Conservation (phyloP, 1,140 invertebrate species). For the Pseudomyrmex cubaensis region DNA sequence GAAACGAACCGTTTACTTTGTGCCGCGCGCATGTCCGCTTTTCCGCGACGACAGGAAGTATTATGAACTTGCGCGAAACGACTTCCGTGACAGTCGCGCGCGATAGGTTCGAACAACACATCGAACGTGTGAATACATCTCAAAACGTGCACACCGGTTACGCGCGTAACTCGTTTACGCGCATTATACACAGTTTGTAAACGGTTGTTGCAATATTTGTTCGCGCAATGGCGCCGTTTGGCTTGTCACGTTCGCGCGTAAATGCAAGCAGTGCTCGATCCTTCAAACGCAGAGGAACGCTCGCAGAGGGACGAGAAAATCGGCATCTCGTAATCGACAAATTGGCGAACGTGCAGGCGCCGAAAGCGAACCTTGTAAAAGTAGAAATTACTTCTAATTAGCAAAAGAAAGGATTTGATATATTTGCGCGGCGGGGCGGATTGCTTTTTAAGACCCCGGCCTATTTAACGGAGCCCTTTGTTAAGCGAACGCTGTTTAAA, state of each 20-base stretch:
- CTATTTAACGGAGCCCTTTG: constrained; percentile 75
- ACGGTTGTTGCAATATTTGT: neutral
- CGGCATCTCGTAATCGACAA: constrained; percentile 2
- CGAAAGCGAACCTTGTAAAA: neutral
- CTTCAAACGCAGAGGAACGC: neutral
- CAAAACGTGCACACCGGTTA: no score
- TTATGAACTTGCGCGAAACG: constrained; percentile 22
- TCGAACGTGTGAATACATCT: no score
- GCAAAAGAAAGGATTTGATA: constrained; percentile 77
- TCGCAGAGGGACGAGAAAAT: neutral
- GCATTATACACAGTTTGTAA: constrained; percentile 1
- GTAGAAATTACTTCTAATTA: constrained; percentile 79
- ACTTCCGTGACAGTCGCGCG: constrained; percentile 14
- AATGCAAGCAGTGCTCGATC: constrained; percentile 4
- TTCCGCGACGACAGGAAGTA: constrained; percentile 22
- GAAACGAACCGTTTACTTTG: constrained; percentile 53
- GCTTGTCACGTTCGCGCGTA: neutral
- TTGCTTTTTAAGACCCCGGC: constrained; percentile 76
- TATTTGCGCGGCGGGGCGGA: constrained; percentile 74
- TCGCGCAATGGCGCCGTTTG: neutral
- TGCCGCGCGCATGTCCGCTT: neutral
- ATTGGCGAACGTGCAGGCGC: neutral
- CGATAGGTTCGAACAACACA: neutral
- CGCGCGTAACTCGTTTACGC: neutral
- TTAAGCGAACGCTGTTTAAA: constrained; percentile 78